Conservation (phyloP, 2,888 invertebrate genomes). For the Lathronympha strigana region DNA sequence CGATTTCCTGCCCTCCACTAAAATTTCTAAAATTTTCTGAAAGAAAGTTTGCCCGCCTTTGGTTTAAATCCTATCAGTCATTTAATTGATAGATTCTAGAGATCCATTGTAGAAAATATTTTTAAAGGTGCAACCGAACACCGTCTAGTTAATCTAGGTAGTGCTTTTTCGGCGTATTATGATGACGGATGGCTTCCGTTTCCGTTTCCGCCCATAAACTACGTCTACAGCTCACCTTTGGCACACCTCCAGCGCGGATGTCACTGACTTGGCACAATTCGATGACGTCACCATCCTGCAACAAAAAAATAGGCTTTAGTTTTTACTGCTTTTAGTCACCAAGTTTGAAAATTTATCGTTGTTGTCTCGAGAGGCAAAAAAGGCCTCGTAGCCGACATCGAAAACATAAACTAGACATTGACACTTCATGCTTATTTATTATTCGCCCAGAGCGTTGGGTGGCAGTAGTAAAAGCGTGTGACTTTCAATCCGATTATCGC, state of each 20-base stretch:
- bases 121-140: slow-evolving; percentile 3
- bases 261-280: slow-evolving; percentile 99
- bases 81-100: too few relatives aligned
- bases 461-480: too few relatives aligned
- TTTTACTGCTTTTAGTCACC: neutral
- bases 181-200: slow-evolving; percentile 27
- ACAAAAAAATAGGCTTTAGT: slow-evolving; percentile 54
- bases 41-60: too few relatives aligned
- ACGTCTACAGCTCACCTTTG: slow-evolving; percentile 88
- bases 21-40: too few relatives aligned
- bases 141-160: neutral
- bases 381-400: too few relatives aligned
- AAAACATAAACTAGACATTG: too few relatives aligned
- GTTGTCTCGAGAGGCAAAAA: too few relatives aligned
- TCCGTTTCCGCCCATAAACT: slow-evolving; percentile 11
- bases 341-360: neutral
- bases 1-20: too few relatives aligned
- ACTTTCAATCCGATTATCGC: too few relatives aligned
- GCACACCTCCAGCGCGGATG: slow-evolving; percentile 95
- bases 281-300: slow-evolving; percentile 98
- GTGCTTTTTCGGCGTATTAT: neutral
- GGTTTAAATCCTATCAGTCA: too few relatives aligned
- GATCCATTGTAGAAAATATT: neutral
- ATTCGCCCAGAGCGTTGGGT: too few relatives aligned
- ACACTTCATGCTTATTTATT: too few relatives aligned